Percentiles rank a stretch among this genome's conserved stretches.
Evolutionary conservation across 2,797 vertebrate genomes (phyloP).

Genomic region (Enteromius argenteus): DNA sequence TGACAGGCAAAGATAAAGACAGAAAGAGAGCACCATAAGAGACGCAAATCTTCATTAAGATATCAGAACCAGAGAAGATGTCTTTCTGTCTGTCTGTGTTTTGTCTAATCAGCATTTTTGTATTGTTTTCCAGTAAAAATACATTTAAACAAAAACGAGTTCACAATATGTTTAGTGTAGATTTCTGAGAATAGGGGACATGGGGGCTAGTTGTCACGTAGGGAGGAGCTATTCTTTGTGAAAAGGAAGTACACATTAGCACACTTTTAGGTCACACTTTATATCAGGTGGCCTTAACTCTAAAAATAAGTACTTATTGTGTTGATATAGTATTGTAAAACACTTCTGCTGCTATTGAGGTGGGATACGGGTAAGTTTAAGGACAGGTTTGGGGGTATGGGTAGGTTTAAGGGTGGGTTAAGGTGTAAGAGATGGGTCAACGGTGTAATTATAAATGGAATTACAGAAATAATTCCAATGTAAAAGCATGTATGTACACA

Average conservation of each 20-base stretch:
- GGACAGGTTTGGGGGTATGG: too few relatives aligned
- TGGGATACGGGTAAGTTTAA: too few relatives aligned
- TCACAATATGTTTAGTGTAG: neutral
- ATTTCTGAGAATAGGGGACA: neutral
- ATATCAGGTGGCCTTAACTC: too few relatives aligned
- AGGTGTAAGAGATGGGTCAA: too few relatives aligned
- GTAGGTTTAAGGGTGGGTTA: too few relatives aligned
- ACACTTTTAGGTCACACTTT: neutral
- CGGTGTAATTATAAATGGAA: too few relatives aligned
- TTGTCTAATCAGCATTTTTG: constrained; percentile 17
- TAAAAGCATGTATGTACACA: too few relatives aligned
- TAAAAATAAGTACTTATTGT: too few relatives aligned
- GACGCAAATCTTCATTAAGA: constrained; percentile 72
- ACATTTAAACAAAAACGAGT: neutral
- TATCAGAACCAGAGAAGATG: constrained; percentile 58
- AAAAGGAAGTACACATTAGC: neutral
- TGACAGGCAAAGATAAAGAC: neutral
- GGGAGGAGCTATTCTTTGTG: neutral
- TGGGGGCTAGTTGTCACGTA: neutral
- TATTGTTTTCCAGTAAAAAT: constrained; percentile 10
- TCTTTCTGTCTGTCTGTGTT: constrained; percentile 62
- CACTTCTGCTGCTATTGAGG: too few relatives aligned
- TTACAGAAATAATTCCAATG: too few relatives aligned
- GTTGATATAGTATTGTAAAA: too few relatives aligned
- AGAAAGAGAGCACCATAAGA: constrained; percentile 73